phyloP scores from a whole-genome alignment of 2,888 invertebrate genomes.

The Melanchra persicariae region DNA sequence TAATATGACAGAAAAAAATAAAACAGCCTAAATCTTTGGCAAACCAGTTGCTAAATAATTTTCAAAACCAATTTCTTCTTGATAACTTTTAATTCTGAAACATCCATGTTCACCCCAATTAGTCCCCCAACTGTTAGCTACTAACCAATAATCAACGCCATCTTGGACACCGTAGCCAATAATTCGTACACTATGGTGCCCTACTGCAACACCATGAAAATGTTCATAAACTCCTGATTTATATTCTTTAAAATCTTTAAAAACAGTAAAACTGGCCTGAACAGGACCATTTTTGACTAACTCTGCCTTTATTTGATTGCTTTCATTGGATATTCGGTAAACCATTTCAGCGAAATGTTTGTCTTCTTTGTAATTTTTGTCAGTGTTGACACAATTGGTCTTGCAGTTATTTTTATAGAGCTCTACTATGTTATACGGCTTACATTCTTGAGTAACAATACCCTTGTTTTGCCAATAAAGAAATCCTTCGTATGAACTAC shows the following conservation, averaged over 20 bases:
- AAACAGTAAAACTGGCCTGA: conserved; percentile 1
- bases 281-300: conserved; percentile 49
- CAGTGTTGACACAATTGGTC: background rate
- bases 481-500: conserved; percentile 5
- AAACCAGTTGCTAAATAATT: background rate
- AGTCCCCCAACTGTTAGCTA: conserved; percentile 42
- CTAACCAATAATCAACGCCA: conserved; percentile 43
- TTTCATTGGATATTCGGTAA: background rate
- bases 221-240: conserved; percentile 31
- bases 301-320: conserved; percentile 46
- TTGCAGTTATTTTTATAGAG: background rate
- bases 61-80: conserved; percentile 15
- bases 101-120: conserved; percentile 39
- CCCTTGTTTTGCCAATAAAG: conserved; percentile 17
- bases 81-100: conserved; percentile 23
- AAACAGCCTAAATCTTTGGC: background rate
- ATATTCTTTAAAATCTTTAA: conserved; percentile 8
- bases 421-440: conserved; percentile 32
- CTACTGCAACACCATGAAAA: background rate
- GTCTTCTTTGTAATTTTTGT: conserved; percentile 10
- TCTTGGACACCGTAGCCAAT: conserved; percentile 51
- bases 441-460: conserved; percentile 42
- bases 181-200: conserved; percentile 30
- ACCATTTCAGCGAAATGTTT: conserved; percentile 46
- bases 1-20: no score